Evolutionary conservation across 2,113 vertebrate species (phyloP).

Genomic region (Cyphomyrus discorhynchus): DNA sequence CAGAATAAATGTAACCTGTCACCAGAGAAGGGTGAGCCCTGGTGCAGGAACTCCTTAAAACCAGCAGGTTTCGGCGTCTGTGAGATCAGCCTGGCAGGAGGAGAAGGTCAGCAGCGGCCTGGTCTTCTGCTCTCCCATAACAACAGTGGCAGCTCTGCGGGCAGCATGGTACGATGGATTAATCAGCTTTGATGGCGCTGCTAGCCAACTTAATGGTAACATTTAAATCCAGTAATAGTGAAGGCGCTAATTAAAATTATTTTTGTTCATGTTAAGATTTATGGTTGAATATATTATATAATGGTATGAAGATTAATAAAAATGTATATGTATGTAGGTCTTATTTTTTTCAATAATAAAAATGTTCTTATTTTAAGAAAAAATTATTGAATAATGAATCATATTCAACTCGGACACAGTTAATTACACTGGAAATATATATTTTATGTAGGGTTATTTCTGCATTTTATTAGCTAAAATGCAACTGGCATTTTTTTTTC

Average conservation of each 20-base stretch:
- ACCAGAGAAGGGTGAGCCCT: constrained; percentile 45
- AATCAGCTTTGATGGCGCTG: neutral
- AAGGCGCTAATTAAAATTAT: neutral
- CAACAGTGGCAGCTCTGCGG: neutral
- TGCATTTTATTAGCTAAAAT: neutral
- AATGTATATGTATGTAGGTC: neutral
- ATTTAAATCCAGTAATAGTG: neutral
- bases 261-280: neutral
- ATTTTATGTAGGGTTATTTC: neutral
- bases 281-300: constrained; percentile 4
- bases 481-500: neutral
- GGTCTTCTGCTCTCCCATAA: neutral
- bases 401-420: neutral
- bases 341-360: neutral
- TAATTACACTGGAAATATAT: neutral
- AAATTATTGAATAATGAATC: neutral
- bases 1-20: constrained; percentile 47
- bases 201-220: neutral
- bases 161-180: neutral
- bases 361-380: neutral
- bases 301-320: neutral
- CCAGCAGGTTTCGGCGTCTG: constrained; percentile 9
- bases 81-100: neutral
- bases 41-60: constrained; percentile 42
- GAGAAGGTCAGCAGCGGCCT: neutral